A percentile compares a stretch with the other conserved stretches of the same genome.
These are phyloP conservation scores for Anableps anableps DNA, from an alignment of 2,797 vertebrate genomes.

Conservation along the genomic window DNA sequence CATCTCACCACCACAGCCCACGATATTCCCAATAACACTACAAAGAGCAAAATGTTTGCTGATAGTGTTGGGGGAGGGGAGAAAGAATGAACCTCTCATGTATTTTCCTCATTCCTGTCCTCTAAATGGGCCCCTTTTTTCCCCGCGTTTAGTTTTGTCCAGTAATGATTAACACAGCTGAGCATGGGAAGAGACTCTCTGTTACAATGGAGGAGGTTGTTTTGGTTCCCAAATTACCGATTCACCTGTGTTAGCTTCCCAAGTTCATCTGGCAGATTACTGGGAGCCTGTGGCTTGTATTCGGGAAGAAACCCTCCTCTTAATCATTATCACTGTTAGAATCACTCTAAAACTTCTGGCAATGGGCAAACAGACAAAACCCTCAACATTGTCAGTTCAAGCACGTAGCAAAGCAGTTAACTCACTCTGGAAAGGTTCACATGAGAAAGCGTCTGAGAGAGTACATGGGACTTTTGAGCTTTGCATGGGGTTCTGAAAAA, in stretches of 20 bases:
- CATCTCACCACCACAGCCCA: conserved; percentile 37
- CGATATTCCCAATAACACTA: conserved; percentile 58
- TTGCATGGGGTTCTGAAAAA: conserved; percentile 43
- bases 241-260: conserved; percentile 68
- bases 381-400: conserved; percentile 61
- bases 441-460: conserved; percentile 60
- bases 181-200: conserved; percentile 83
- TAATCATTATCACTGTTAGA: conserved; percentile 79
- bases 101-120: conserved; percentile 82
- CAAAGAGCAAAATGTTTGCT: conserved; percentile 72
- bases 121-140: conserved; percentile 66
- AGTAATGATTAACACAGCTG: conserved; percentile 89
- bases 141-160: conserved; percentile 56
- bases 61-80: conserved; percentile 29
- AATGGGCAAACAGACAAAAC: conserved; percentile 79
- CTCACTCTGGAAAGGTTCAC: conserved; percentile 66
- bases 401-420: conserved; percentile 57
- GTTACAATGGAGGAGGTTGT: conserved; percentile 87
- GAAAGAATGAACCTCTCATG: conserved; percentile 53
- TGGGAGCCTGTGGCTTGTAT: conserved; percentile 75
- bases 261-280: conserved; percentile 75
- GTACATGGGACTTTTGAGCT: conserved; percentile 56
- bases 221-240: conserved; percentile 47
- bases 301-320: conserved; percentile 57
- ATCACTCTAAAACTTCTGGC: conserved; percentile 63